Base-by-base conservation (phyloP, 2,113 vertebrate species). In the Triplophysa tibetana region DNA sequence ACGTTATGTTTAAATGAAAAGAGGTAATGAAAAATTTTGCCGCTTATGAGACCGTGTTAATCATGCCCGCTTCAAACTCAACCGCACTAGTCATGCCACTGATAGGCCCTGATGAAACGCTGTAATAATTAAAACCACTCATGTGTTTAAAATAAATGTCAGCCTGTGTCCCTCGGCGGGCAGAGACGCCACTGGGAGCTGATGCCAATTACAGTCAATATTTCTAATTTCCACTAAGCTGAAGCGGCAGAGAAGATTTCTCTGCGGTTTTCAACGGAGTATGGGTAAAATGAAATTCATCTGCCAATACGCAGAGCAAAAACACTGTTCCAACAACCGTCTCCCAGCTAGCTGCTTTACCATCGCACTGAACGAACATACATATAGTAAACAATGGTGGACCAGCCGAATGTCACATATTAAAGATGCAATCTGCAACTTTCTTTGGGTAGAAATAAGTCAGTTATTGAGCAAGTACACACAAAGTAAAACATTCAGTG, bases 61-160 rank as follows among this genome's bases (percentile, higher is more conserved):
- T 62, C 58, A 79, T 50, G 26, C 56, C 48, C 1, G 58, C 8
- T 38, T 48, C 4, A 33, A 70, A 23, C 56, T 79, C 72, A 38
- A 68, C 67, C 80, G 14, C 80, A 76, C 62, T 14, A 16, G 52
- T 26, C 74, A 63, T 14, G 0, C 66, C 77, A 76, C 83, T 79
- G 85, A 89, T 84, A 67, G 72, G 75, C 48, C 64, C 76, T 48
- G 73, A 81, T 79, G 78, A 66, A 82, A 50, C 64, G 14, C 65
- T 33, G 63, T 82, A 75, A 81, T 85, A 90, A 90, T 91, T 87
- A 91, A 90, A 91, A 58, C 77, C 84, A 79, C 41, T 87, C 81
- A 81, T 86, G 84, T 86, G 87, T 86, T 87, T 13, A 85, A 77
- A 85, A 77, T 70, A 85, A 87, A 86, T 26, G 75, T 66, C 79